Base-by-base conservation (phyloP, 2,113 vertebrate genomes). In the Peromyscus californicus region DNA sequence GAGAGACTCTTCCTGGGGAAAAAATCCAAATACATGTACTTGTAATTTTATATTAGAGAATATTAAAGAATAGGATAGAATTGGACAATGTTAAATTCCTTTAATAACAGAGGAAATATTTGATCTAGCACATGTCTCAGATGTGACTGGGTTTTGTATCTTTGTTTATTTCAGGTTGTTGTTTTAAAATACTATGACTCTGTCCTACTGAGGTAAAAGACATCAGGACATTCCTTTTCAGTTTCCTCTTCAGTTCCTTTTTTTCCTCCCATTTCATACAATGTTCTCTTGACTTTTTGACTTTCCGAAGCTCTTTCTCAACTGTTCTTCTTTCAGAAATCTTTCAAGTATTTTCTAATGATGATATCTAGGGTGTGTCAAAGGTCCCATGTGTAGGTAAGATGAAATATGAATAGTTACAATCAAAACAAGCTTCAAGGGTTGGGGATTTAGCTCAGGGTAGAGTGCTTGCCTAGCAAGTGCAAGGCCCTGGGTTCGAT, bases 271-370 rank as follows among this genome's bases (percentile, higher is more conserved):
- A 1, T 22, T 39, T 70, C 8, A 54, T 4, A 29, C 10, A 42
- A 51, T 33, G 0, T 31, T 17, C 21, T 7, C 4, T 31, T 7
- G 10, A 17, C 2, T 2, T 6, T 6, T 7, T 12, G 1, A 10
- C 29, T 36, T 89, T 7, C 5, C 9, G 24, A 80, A 36, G 29
- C 17, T 36, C 51, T 2, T 21, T 84, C 3, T 3, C 21, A 22
- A 63, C 75, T 80, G 9, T 42, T 74, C 2, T 36, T 83, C 9
- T 65, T 65, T 92, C 45, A 84, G 17, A 31, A 36, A 1, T 48
- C 19, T 21, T 19, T 17, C 3, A 61, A 39, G 2, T 17, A 76
- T 91, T 80, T 78, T 61, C 1, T 90, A 51, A n/a, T 19, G 4
- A 33, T 84, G 22, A 7, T 51, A 12, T 86, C 29, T 7, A 7